These are phyloP conservation scores for Colletes collaris DNA, from an alignment of 2,888 invertebrate species.

Conservation along the genomic window DNA sequence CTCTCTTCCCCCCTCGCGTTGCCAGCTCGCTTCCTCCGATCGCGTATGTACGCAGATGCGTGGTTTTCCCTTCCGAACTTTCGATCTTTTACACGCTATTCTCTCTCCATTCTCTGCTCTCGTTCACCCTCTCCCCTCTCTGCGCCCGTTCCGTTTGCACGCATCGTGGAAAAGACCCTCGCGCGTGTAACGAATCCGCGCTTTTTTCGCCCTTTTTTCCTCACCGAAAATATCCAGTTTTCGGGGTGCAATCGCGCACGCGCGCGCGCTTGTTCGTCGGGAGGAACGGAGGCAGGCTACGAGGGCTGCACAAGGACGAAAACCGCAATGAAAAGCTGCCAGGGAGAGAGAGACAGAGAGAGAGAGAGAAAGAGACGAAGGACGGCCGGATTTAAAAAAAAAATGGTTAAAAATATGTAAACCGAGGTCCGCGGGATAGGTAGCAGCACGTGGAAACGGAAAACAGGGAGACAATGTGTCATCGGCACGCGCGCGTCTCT, in stretches of 20 bases:
- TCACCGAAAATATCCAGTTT: slow-evolving; percentile 71
- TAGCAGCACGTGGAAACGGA: slow-evolving; percentile 68
- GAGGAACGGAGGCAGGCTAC: background rate
- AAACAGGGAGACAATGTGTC: slow-evolving; percentile 70
- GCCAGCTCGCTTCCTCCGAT: slow-evolving; percentile 9
- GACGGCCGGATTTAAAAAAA: slow-evolving; percentile 62
- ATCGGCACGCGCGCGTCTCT: slow-evolving; percentile 62
- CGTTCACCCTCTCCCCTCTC: slow-evolving; percentile 17
- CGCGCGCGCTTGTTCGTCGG: slow-evolving; percentile 71
- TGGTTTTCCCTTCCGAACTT: slow-evolving; percentile 60
- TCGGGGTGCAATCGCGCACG: slow-evolving; percentile 12
- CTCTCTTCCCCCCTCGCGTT: slow-evolving; percentile 8
- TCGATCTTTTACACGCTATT: slow-evolving; percentile 66
- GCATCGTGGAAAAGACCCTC: slow-evolving; percentile 63
- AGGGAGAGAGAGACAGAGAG: slow-evolving; percentile 5
- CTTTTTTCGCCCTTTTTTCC: slow-evolving; percentile 31
- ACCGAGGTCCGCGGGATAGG: slow-evolving; percentile 62
- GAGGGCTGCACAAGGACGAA: slow-evolving; percentile 6
- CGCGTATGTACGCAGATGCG: slow-evolving; percentile 72
- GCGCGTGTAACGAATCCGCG: slow-evolving; percentile 79
- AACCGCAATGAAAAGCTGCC: slow-evolving; percentile 50
- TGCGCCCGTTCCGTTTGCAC: slow-evolving; percentile 47
- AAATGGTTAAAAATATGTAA: slow-evolving; percentile 77
- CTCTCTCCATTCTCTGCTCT: slow-evolving; percentile 32
- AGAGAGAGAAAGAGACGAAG: slow-evolving; percentile 6